phyloP scores from a whole-genome alignment of 2,113 vertebrate species.

The Tympanuchus pallidicinctus region DNA sequence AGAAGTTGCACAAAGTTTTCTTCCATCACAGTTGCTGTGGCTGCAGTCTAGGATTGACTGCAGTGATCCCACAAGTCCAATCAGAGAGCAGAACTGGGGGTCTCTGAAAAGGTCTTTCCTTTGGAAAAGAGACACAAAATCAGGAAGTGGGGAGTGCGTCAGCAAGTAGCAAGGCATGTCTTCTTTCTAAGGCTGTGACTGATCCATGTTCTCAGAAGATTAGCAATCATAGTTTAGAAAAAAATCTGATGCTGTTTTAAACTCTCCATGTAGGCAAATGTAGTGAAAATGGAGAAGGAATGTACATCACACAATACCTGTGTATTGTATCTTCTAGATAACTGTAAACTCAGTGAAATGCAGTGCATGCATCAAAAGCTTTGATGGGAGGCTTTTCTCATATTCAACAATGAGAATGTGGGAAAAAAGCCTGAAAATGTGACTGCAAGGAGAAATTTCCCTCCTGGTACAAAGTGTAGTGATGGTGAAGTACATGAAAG shows the following conservation, averaged over 20 bases:
- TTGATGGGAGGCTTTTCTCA: not conserved
- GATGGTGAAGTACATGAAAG: not conserved
- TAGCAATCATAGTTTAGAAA: not conserved
- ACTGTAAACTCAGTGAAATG: not conserved
- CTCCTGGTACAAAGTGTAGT: not conserved
- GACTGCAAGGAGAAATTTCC: not conserved
- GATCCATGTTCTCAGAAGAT: not conserved
- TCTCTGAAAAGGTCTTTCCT: not conserved
- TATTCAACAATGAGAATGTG: not conserved
- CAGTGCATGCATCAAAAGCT: not conserved
- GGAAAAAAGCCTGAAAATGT: not conserved
- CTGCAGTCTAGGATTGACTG: not conserved
- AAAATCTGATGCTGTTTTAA: not conserved
- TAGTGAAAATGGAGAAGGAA: not conserved
- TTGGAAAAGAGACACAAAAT: not conserved
- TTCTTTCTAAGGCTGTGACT: not conserved
- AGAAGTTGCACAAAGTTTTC: fast-evolving
- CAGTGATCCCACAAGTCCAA: not conserved
- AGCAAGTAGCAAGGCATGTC: fast-evolving
- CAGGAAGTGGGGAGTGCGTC: not conserved
- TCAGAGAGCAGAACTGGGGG: not conserved
- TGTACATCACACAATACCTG: not conserved
- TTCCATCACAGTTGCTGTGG: not conserved
- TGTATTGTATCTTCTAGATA: not conserved
- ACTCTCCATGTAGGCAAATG: not conserved